Base-by-base conservation (phyloP, 2,797 vertebrate genomes). In the Urocyon cinereoargenteus region DNA sequence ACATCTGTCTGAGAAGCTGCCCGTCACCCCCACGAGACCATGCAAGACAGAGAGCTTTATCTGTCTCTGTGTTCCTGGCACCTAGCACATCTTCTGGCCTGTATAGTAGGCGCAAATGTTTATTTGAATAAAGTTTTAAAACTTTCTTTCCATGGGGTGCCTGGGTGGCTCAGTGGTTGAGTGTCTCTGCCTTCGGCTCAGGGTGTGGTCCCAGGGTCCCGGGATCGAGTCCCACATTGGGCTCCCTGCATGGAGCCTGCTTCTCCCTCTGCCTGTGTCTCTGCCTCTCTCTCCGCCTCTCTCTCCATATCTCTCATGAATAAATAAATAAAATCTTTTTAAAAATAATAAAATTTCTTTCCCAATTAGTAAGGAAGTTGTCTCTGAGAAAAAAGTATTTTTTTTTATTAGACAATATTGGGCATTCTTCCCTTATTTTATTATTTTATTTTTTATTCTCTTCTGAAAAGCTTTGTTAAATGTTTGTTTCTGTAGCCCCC, bases 121-220 rank as follows among this genome's bases (percentile, higher is more conserved):
- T 68, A 83, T 78, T 95, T 94, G 82, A 89, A 86, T 94, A 57
- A 89, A 72, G 14, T 4, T 70, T 86, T 93, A 73, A 62, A 31
- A 55, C 28, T 72, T 68, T 86, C 21, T 77, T 89, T 96, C 5
- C 34, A 45, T 45, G 40, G 40, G 7, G 40, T 45, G 40, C 40
- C 40, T 45, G 40, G 40, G 40, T 45, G 40, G 40, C 40, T 45
- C 40, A 45, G 40, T 45, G 40, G 40, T 45, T 45, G 40, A 45
- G 40, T 45, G 40, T 45, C 6, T 45, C 40, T 45, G 40, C 40
- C 40, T 45, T 45, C 40, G 40, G 7, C 40, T 45, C 40, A 45
- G 40, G 40, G 40, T 45, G 40, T 6, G 40, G 40, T 45, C 40
- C 40, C 40, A 7, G 40, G 36, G 36, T 36, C 36, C 36, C 36